These are phyloP conservation scores for Myotis brandtii DNA, from an alignment of 2,113 vertebrate genomes.

Conservation along the genomic window DNA sequence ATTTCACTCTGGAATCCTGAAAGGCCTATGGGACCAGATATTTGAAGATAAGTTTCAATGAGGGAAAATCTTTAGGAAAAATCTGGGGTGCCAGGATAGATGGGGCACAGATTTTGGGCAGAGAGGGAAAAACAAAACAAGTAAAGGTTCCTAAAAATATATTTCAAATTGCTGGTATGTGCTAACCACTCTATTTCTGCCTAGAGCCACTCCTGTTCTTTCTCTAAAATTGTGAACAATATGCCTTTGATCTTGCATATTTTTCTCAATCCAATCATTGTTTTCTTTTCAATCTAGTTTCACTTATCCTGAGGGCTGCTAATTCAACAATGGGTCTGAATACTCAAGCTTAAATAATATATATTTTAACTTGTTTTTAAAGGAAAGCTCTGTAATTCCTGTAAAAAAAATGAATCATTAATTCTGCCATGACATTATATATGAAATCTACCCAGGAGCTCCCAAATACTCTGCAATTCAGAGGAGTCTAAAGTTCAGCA, in stretches of 20 bases:
- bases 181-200: conserved; percentile 47
- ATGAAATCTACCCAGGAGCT: conserved; percentile 79
- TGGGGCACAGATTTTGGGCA: neutral
- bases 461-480: conserved; percentile 79
- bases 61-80: neutral
- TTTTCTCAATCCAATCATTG: conserved; percentile 76
- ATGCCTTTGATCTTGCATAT: conserved; percentile 76
- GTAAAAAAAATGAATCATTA: conserved; percentile 81
- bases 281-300: conserved; percentile 64
- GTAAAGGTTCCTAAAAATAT: neutral
- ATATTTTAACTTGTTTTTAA: conserved; percentile 77
- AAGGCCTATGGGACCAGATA: neutral
- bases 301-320: conserved; percentile 74
- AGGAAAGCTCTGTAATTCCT: conserved; percentile 76
- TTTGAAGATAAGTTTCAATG: neutral
- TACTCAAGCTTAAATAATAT: conserved; percentile 70
- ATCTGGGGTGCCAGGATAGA: neutral
- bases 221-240: conserved; percentile 59
- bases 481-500: conserved; percentile 82
- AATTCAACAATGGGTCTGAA: conserved; percentile 75
- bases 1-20: neutral
- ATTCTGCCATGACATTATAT: conserved; percentile 81
- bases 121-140: conserved; percentile 11
- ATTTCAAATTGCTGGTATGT: conserved; percentile 35
- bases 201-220: conserved; percentile 66